phyloP scores from a whole-genome alignment of 2,888 invertebrate genomes.

The Esperia sulphurella region DNA sequence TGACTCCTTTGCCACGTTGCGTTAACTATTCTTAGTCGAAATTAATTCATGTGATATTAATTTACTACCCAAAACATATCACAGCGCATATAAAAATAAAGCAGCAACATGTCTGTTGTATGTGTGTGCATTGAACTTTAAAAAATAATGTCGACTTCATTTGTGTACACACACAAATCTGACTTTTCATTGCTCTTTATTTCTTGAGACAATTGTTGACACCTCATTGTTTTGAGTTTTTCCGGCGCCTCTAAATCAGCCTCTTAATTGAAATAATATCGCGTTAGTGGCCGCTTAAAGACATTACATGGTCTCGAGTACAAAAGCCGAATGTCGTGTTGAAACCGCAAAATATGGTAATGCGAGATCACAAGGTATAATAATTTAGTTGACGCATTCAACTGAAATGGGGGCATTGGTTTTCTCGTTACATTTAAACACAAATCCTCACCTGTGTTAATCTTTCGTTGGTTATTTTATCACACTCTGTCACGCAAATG shows the following conservation, averaged over 20 bases:
- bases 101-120: too few relatives aligned
- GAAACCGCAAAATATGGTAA: constrained; percentile 67
- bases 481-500: constrained; percentile 7
- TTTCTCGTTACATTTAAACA: constrained; percentile 23
- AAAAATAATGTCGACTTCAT: constrained; percentile 17
- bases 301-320: constrained; percentile 59
- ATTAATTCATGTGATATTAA: constrained; percentile 46
- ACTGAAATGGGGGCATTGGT: constrained; percentile 40
- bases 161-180: constrained; percentile 50
- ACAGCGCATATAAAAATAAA: neutral
- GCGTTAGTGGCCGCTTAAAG: constrained; percentile 67
- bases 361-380: constrained; percentile 47
- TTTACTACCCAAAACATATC: constrained; percentile 29
- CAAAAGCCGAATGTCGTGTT: constrained; percentile 68
- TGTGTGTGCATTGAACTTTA: constrained; percentile 4
- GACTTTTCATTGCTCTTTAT: constrained; percentile 63
- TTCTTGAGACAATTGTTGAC: constrained; percentile 56
- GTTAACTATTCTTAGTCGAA: constrained; percentile 60
- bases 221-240: constrained; percentile 73
- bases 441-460: constrained; percentile 23
- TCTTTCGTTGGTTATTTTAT: constrained; percentile 19
- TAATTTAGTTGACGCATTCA: constrained; percentile 51
- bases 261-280: constrained; percentile 72
- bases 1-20: constrained; percentile 53
- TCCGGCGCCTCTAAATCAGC: constrained; percentile 64